A percentile compares a stretch with the other conserved stretches of the same genome.
These are phyloP conservation scores for Galerucella calmariensis DNA, from an alignment of 2,888 invertebrate genomes.

Conservation along the genomic window DNA sequence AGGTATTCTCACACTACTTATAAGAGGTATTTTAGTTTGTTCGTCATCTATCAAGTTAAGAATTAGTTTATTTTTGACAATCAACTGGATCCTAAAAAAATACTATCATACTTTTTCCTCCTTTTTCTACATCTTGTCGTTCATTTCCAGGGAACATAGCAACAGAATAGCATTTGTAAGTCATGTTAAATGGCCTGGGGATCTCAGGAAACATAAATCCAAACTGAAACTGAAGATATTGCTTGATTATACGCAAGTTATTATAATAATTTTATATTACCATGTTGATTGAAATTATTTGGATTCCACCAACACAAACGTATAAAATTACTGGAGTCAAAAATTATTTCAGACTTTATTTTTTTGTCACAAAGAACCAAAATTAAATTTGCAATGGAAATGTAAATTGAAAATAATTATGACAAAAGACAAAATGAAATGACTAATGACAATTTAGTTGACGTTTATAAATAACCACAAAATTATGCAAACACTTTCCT, in stretches of 20 bases:
- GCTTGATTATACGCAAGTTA: not conserved
- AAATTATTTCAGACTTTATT: not conserved
- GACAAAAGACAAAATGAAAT: not conserved
- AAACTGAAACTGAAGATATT: slow-evolving; percentile 76
- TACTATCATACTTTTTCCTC: slow-evolving; percentile 84
- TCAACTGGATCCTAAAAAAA: slow-evolving; percentile 16
- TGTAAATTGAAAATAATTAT: too few relatives aligned
- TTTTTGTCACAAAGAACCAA: not conserved
- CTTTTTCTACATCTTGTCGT: slow-evolving; percentile 92
- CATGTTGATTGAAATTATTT: slow-evolving; percentile 19
- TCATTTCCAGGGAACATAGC: slow-evolving; percentile 96
- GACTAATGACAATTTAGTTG: not conserved
- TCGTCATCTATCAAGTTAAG: too few relatives aligned
- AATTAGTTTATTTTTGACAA: too few relatives aligned
- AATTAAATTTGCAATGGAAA: too few relatives aligned
- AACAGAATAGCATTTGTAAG: slow-evolving; percentile 92
- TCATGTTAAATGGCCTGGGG: slow-evolving; percentile 82
- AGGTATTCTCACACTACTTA: too few relatives aligned
- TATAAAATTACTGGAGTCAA: not conserved
- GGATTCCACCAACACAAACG: not conserved
- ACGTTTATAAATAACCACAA: not conserved
- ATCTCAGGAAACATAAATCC: slow-evolving; percentile 89
- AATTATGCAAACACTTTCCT: not conserved
- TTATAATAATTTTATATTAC: slow-evolving; percentile 11
- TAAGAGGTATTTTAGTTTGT: too few relatives aligned